Evolutionary conservation across 2,888 invertebrate species (phyloP), one percentile per base, ranked within the genome.

Genomic region (Cephus spinipes): DNA sequence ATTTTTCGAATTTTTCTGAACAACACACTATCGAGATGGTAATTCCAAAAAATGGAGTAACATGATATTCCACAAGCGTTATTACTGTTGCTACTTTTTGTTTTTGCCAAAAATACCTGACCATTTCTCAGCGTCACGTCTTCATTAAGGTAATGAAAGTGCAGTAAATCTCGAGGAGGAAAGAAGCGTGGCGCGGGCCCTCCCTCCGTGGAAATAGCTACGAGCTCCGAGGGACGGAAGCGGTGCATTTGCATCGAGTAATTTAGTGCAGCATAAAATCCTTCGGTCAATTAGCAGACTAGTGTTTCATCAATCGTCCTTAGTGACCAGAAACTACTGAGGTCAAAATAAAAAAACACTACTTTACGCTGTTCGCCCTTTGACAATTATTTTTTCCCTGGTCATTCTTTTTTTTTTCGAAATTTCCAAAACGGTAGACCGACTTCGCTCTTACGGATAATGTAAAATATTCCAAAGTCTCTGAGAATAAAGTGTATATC

Each of bases 61-160:
- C 55, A 9, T 9, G 9, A 55, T 9, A 23, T 55, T 23, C 9
- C 55, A 55, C 9, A 9, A 23, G 55, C 55, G 2, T 55, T 55
- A 23, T 23, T 23, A 9, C 23, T 9, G 23, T 23, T 55, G 23
- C 2, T 55, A 55, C 23, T 55, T 55, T 55, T 83, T 73, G 55
- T 79, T 86, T 86, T 85, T 84, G 79, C 79, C 81, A 85, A 88
- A 89, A 87, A 88, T 85, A 81, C 35, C 30, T 71, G 76, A 73
- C 81, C 81, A 81, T 84, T 84, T 84, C 82, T 83, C 84, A 83
- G 82, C 83, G 85, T 88, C 87, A 88, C 85, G 89, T 91, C 91
- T 91, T 90, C 90, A 91, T 91, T 91, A 91, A 88, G 86, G 83
- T 90, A 90, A 90, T 89, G 90, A 90, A 89, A 84, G 83, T 81